A percentile compares a stretch with the other conserved stretches of the same genome.
Evolutionary conservation across 2,888 invertebrate genomes (phyloP).

Genomic region (Drosophila robusta): DNA sequence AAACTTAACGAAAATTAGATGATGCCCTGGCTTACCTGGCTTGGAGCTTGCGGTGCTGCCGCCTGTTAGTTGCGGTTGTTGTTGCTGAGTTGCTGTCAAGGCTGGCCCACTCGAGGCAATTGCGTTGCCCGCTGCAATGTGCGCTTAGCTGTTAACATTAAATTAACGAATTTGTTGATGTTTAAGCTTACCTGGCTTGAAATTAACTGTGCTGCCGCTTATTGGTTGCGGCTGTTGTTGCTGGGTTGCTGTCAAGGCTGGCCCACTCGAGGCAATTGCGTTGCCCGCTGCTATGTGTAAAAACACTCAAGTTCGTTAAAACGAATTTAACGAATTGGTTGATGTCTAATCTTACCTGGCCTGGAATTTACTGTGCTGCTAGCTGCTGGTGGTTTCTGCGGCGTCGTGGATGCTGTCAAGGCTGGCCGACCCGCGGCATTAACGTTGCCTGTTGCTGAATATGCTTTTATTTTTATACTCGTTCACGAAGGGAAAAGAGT

Average conservation of each 20-base stretch:
- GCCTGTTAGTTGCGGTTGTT: background rate
- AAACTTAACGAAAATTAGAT: background rate
- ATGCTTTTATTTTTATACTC: too few species aligned
- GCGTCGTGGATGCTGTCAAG: conserved; percentile 4
- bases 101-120: background rate
- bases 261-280: background rate
- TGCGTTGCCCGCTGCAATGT: conserved; percentile 1
- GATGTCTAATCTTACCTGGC: conserved; percentile 4
- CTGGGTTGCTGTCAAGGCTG: conserved; percentile 5
- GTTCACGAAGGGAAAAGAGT: too few species aligned
- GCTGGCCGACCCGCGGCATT: conserved; percentile 1
- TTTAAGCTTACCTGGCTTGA: conserved; percentile 5
- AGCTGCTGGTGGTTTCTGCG: background rate
- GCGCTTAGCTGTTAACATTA: background rate
- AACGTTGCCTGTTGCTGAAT: too few species aligned
- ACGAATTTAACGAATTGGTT: background rate
- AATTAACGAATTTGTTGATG: background rate
- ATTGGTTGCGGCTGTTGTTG: background rate
- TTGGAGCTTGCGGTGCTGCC: background rate
- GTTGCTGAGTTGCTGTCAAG: conserved; percentile 9
- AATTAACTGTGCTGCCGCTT: background rate
- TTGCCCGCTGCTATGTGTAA: background rate
- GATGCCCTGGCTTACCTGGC: conserved; percentile 2
- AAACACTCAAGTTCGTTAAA: background rate
- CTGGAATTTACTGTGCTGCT: background rate